These are phyloP conservation scores for Formica selysi DNA, from an alignment of 1,140 invertebrate genomes.

Conservation along the genomic window DNA sequence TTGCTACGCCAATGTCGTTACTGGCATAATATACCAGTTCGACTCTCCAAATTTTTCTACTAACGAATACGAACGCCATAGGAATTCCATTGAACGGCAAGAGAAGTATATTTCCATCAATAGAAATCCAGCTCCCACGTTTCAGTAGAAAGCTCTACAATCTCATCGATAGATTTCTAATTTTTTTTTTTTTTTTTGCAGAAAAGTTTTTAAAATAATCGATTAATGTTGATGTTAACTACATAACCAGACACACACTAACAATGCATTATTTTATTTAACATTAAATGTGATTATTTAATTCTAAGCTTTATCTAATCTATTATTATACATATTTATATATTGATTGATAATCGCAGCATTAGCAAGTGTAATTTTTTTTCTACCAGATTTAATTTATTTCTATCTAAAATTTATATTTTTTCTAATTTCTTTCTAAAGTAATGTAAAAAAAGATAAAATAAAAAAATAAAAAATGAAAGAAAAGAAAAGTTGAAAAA, in stretches of 20 bases:
- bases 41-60: slow-evolving; percentile 30
- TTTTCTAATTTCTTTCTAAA: neutral
- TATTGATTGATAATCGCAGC: slow-evolving; percentile 7
- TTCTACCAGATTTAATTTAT: slow-evolving; percentile 26
- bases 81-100: slow-evolving; percentile 15
- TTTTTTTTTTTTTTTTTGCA: neutral
- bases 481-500: no score
- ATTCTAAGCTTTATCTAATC: slow-evolving; percentile 22
- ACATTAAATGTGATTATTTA: neutral
- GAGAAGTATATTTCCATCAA: slow-evolving; percentile 16
- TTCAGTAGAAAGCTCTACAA: neutral
- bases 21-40: slow-evolving; percentile 22
- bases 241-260: neutral
- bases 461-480: no score
- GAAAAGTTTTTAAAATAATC: neutral
- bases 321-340: slow-evolving; percentile 18
- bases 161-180: neutral
- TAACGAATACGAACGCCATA: slow-evolving; percentile 22
- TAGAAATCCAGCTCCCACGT: neutral
- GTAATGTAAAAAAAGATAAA: no score
- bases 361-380: slow-evolving; percentile 21
- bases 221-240: neutral
- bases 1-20: slow-evolving; percentile 30
- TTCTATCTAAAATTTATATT: neutral
- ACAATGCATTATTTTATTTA: slow-evolving; percentile 19